phyloP scores from a whole-genome alignment of 2,797 vertebrate genomes.

The Enteromius fasciolatus region DNA sequence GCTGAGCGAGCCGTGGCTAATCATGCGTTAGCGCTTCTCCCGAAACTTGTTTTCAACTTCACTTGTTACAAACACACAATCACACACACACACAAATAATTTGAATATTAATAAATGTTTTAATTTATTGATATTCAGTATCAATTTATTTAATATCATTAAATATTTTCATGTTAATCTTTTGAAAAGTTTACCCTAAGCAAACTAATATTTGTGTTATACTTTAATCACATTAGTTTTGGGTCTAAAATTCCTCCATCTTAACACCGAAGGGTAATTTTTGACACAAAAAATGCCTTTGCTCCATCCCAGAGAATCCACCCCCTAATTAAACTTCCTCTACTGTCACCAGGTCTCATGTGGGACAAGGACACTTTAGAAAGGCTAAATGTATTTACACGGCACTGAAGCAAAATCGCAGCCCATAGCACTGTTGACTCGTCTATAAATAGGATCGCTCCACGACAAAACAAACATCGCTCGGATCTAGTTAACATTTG shows the following conservation, averaged over 20 bases:
- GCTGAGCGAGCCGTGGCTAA: too few species aligned
- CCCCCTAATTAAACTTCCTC: conserved; percentile 42
- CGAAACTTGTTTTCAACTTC: too few species aligned
- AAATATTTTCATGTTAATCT: not conserved
- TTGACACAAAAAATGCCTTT: conserved; percentile 26
- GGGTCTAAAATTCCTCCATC: not conserved
- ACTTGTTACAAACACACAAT: too few species aligned
- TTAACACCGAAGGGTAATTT: not conserved
- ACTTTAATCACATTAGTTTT: not conserved
- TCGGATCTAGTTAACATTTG: conserved; percentile 50
- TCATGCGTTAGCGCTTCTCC: too few species aligned
- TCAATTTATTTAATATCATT: not conserved
- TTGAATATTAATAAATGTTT: not conserved
- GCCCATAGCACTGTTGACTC: conserved; percentile 25
- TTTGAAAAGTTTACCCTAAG: not conserved
- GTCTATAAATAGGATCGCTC: conserved; percentile 33
- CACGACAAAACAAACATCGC: conserved; percentile 39
- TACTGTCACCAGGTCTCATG: conserved; percentile 8
- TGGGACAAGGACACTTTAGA: conserved; percentile 31
- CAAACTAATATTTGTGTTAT: not conserved
- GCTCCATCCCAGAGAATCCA: conserved; percentile 1
- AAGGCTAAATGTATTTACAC: conserved; percentile 42
- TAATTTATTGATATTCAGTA: too few species aligned
- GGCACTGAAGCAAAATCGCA: conserved; percentile 1
- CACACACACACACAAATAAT: not conserved